phyloP scores from a whole-genome alignment of 1,140 invertebrate genomes.

The Caenorhabditis latens region DNA sequence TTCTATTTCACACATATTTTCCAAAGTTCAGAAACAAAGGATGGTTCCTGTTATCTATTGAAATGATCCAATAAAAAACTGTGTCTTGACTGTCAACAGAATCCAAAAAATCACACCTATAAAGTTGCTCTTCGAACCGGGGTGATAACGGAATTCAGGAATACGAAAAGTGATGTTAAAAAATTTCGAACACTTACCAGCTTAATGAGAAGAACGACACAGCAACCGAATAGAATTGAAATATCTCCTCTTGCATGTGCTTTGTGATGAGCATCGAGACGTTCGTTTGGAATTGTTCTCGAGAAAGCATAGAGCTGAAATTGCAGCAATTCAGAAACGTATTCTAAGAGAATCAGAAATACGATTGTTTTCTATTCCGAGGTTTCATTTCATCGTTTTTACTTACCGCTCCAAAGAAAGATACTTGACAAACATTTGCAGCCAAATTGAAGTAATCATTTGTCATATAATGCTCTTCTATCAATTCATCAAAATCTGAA shows the following conservation, averaged over 20 bases:
- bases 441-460: slow-evolving; percentile 71
- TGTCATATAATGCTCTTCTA: slow-evolving; percentile 67
- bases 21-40: slow-evolving; percentile 36
- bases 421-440: slow-evolving; percentile 66
- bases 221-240: slow-evolving; percentile 75
- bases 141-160: background rate
- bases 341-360: too few species aligned
- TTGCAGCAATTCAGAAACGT: background rate
- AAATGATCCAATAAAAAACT: background rate
- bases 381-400: background rate
- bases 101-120: slow-evolving; percentile 29
- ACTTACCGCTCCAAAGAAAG: slow-evolving; percentile 71
- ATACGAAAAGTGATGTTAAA: background rate
- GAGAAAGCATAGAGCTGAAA: slow-evolving; percentile 64
- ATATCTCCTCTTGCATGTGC: slow-evolving; percentile 76
- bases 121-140: background rate
- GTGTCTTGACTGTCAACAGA: too few species aligned
- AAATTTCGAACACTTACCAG: slow-evolving; percentile 38
- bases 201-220: slow-evolving; percentile 69
- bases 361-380: background rate
- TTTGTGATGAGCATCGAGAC: slow-evolving; percentile 77
- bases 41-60: slow-evolving; percentile 23
- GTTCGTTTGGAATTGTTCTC: slow-evolving; percentile 63
- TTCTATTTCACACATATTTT: background rate
- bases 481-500: slow-evolving; percentile 72